Evolutionary conservation across 2,888 invertebrate genomes (phyloP), one percentile per base, ranked within the genome.

Genomic region (Nymphalis urticae): DNA sequence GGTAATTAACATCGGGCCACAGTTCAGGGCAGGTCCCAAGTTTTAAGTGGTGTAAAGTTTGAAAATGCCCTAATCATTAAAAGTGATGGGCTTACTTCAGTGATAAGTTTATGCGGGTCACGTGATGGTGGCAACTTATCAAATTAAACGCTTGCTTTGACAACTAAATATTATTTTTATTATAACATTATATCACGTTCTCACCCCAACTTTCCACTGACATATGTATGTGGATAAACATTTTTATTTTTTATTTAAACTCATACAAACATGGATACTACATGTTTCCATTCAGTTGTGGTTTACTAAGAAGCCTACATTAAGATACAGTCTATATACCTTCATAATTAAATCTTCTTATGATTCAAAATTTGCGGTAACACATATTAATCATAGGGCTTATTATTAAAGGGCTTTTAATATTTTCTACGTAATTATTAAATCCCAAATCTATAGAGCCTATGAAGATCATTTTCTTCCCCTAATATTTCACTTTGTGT

Each of bases 1-100:
- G 80, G 83, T 92, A 92, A 92, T 92, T 92, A 92, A 91, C 92
- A 90, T 84, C 80, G 80, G 81, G 77, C 82, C 82, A 83, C 81
- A 80, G 85, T 83, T 85, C 83, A 82, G 79, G 82, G 79, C 85
- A 86, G 86, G 85, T 83, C 81, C 82, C 79, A 86, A 90, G 87
- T 92, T 90, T 77, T 84, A 85, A 92, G 86, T 87, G 87, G 86
- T 87, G 82, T 82, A 85, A 89, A 88, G 82, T 90, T 90, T 81
- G 78, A 77, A 83, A 87, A 89, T 87, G 79, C 85, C 83, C 85
- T 84, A 86, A 89, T 90, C 86, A 90, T 90, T 89, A 89, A 88
- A 87, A 87, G 82, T 80, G 80, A 79, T 79, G 78, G 79, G 76
- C 77, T 79, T 79, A 74, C 75, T 77, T 74, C 72, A 74, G 74